Base-by-base conservation (phyloP, 2,797 vertebrate species). In the Ammospiza maritima region DNA sequence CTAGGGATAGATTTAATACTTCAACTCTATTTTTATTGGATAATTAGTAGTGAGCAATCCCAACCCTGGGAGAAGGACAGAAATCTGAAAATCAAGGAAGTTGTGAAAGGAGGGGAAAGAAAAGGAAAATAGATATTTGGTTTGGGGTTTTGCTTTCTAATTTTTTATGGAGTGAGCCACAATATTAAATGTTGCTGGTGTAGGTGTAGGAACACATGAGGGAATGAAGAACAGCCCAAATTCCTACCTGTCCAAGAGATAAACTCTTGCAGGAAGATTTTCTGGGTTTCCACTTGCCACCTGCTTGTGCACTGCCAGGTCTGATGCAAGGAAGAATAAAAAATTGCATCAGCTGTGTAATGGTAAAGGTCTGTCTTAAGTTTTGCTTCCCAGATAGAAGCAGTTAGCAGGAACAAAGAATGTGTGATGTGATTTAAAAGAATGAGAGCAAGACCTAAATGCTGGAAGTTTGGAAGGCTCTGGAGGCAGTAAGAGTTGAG, bases 1-100 rank as follows among this genome's bases (percentile, higher is more conserved):
- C 97, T 69, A 87, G 97, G 95, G 92, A 96, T 95, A 93, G 97
- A 98, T 97, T 97, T 97, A 97, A 95, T 92, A 93, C 85, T 95
- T 96, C 95, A 80, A 64, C 88, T 96, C 69, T 95, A 16, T 93
- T 97, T 96, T 98, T 97, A 96, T 92, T 96, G 96, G 91, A 83
- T 97, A 95, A 96, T 97, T 97, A 96, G 96, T 27, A 60, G 84
- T 75, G 96, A 95, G 57, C 51, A 87, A 95, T 94, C 72, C 54
- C 79, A 92, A 79, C 64, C 62, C 53, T 75, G 78, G 80, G 89
- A 92, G 77, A 93, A 95, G 90, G 89, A 54, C 48, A 32, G 61
- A 82, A 93, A 75, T 27, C 60, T 91, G 47, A 88, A 94, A 95
- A 93, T 44, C 51, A 51, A 19, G 36, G 54, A 71, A 65, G 62